Percentiles rank a stretch among this genome's conserved stretches.
These are phyloP conservation scores for Platichthys flesus DNA, from an alignment of 2,113 vertebrate genomes.

Conservation along the genomic window DNA sequence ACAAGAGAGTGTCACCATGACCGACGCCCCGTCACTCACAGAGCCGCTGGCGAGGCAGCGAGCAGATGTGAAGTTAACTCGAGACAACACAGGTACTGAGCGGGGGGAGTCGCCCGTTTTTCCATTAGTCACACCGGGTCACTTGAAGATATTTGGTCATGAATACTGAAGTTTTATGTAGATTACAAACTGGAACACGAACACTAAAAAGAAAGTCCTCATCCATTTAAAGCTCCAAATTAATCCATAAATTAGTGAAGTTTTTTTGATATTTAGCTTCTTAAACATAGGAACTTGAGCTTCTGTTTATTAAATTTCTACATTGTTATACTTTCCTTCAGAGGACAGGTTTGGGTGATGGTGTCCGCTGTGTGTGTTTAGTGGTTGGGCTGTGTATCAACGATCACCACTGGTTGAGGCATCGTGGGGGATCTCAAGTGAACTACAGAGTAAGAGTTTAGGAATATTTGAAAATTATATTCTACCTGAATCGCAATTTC, in stretches of 20 bases:
- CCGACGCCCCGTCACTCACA: too few species aligned
- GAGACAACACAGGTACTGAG: not conserved
- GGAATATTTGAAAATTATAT: too few species aligned
- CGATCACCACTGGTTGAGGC: not conserved
- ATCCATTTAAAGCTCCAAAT: not conserved
- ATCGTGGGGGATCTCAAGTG: not conserved
- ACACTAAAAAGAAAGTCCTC: not conserved
- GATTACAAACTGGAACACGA: not conserved
- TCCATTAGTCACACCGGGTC: not conserved
- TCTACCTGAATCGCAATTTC: too few species aligned
- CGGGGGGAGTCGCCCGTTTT: not conserved
- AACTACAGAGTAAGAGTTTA: too few species aligned
- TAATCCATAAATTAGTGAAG: not conserved
- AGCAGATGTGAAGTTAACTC: slow-evolving; percentile 2
- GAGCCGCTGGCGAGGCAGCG: too few species aligned
- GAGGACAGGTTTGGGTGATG: too few species aligned
- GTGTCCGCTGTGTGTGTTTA: too few species aligned
- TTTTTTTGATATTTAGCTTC: too few species aligned
- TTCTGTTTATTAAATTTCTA: too few species aligned
- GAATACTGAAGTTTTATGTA: not conserved
- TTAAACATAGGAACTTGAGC: too few species aligned
- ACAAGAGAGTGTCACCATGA: too few species aligned
- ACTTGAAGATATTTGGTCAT: not conserved
- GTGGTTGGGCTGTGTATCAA: not conserved
- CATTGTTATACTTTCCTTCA: too few species aligned